Conservation (phyloP, 1,140 invertebrate genomes). For the Euglossa dilemma region DNA sequence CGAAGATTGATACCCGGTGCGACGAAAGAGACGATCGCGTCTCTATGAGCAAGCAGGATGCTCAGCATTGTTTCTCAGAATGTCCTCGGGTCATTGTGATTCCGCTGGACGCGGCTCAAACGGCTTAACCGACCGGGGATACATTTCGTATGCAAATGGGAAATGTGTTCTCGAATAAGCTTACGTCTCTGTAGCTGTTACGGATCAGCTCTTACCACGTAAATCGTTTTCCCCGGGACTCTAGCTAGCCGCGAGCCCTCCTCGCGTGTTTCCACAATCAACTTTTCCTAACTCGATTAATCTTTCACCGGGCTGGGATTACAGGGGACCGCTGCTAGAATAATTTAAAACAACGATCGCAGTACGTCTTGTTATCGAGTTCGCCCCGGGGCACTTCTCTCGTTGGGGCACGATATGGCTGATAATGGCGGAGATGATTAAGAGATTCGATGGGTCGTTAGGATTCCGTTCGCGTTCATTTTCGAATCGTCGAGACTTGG, state of each 20-base stretch:
- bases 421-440: too few relatives aligned
- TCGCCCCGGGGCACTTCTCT: not conserved
- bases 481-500: too few relatives aligned
- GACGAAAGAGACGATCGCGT: too few relatives aligned
- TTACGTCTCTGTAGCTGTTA: constrained; percentile 67
- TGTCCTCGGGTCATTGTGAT: constrained; percentile 65
- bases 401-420: too few relatives aligned
- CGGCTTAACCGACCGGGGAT: constrained; percentile 59
- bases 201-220: constrained; percentile 65
- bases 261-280: constrained; percentile 38
- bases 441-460: too few relatives aligned
- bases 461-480: too few relatives aligned
- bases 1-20: too few relatives aligned
- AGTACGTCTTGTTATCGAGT: not conserved
- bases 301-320: constrained; percentile 31
- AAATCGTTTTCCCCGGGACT: constrained; percentile 57
- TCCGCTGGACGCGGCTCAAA: constrained; percentile 66
- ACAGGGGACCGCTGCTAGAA: not conserved
- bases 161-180: constrained; percentile 70
- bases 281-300: constrained; percentile 59
- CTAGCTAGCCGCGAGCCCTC: not conserved
- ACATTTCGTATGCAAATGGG: constrained; percentile 71
- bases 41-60: not conserved
- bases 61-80: constrained; percentile 60
- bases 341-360: constrained; percentile 8